Percentiles rank a stretch among this genome's conserved stretches.
These are phyloP conservation scores for Archivesica marissinica DNA, from an alignment of 1,140 invertebrate genomes.

Conservation along the genomic window DNA sequence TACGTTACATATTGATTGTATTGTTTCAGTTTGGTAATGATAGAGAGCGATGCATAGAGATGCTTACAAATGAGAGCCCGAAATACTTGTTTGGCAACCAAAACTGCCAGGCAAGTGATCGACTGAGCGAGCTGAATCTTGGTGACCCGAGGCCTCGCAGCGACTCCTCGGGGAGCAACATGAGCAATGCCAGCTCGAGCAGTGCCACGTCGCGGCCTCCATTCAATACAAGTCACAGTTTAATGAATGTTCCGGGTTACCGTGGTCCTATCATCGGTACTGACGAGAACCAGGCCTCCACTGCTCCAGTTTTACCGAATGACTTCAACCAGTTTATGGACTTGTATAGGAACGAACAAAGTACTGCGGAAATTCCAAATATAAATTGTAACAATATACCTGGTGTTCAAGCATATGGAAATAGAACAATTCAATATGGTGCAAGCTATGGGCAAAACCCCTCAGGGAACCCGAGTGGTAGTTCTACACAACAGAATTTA, in stretches of 20 bases:
- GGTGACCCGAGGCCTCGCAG: constrained; percentile 46
- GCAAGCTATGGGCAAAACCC: constrained; percentile 30
- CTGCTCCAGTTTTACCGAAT: constrained; percentile 43
- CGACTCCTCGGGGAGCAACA: constrained; percentile 53
- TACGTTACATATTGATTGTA: too few relatives aligned
- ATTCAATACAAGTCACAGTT: constrained; percentile 40
- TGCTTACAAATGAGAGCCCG: constrained; percentile 55
- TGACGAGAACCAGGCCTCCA: constrained; percentile 33
- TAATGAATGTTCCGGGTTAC: constrained; percentile 51
- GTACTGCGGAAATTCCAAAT: constrained; percentile 50
- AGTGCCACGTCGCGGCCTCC: constrained; percentile 41
- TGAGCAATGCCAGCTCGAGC: constrained; percentile 56
- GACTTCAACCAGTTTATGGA: constrained; percentile 56
- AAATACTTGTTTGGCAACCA: constrained; percentile 50
- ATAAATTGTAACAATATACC: constrained; percentile 59
- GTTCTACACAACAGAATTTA: constrained; percentile 41
- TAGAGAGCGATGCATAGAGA: constrained; percentile 55
- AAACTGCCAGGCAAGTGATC: constrained; percentile 32
- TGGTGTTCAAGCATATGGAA: constrained; percentile 25
- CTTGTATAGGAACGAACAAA: constrained; percentile 33
- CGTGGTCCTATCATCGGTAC: constrained; percentile 37
- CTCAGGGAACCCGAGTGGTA: constrained; percentile 38
- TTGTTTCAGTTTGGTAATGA: constrained; percentile 59
- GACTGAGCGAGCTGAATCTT: constrained; percentile 22
- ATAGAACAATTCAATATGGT: constrained; percentile 6